phyloP scores from a whole-genome alignment of 2,888 invertebrate species.

The Phaonia tiefii region DNA sequence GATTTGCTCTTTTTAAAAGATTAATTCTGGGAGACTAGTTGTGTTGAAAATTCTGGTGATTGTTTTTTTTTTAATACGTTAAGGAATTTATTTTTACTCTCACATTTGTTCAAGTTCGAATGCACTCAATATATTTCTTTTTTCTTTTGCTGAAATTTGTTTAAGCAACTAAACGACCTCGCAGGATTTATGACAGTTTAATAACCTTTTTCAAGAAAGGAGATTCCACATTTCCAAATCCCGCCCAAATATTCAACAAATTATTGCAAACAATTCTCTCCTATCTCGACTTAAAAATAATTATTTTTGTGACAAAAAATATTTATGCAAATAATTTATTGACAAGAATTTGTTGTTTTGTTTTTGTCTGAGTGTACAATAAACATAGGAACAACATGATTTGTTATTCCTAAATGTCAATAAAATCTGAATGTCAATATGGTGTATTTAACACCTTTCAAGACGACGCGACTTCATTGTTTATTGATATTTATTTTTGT shows the following conservation, averaged over 20 bases:
- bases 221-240: not conserved
- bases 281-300: not conserved
- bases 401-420: not conserved
- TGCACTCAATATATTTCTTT: too few relatives aligned
- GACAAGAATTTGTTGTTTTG: not conserved
- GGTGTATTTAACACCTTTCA: not conserved
- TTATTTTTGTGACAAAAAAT: not conserved
- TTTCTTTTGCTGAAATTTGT: not conserved
- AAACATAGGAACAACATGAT: not conserved
- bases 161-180: too few relatives aligned
- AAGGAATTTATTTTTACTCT: too few relatives aligned
- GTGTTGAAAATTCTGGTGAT: too few relatives aligned
- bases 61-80: too few relatives aligned
- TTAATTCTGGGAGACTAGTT: too few relatives aligned
- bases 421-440: not conserved
- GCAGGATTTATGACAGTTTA: too few relatives aligned
- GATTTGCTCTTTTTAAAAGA: too few relatives aligned
- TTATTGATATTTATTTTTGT: too few relatives aligned
- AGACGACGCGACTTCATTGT: too few relatives aligned
- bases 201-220: not conserved
- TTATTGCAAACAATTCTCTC: too few relatives aligned
- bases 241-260: too few relatives aligned
- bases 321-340: conserved; percentile 4
- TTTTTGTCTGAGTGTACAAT: not conserved
- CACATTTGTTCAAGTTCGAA: not conserved